phyloP scores from a whole-genome alignment of 2,888 invertebrate species.

The Pinctada fucata region DNA sequence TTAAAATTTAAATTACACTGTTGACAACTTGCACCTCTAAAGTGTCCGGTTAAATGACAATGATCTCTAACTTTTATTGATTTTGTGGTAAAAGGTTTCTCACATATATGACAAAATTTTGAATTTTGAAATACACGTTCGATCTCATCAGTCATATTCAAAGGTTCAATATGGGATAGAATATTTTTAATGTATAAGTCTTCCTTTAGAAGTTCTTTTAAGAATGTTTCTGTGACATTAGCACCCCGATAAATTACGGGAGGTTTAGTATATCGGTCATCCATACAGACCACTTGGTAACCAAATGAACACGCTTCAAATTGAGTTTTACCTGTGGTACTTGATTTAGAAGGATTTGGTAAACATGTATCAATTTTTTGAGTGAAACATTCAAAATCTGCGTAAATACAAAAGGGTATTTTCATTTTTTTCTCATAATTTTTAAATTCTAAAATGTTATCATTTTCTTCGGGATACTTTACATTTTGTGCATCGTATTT shows the following conservation, averaged over 20 bases:
- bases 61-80: conserved; percentile 14
- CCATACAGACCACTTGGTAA: conserved; percentile 33
- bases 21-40: not conserved
- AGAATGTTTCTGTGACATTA: conserved; percentile 26
- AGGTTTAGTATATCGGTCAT: conserved; percentile 28
- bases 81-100: conserved; percentile 15
- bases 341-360: conserved; percentile 24
- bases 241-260: conserved; percentile 31
- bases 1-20: not conserved
- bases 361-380: conserved; percentile 23
- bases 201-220: conserved; percentile 28
- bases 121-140: conserved; percentile 19
- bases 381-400: conserved; percentile 28
- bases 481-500: conserved; percentile 26
- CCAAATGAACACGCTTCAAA: conserved; percentile 36
- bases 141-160: not conserved
- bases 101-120: conserved; percentile 32
- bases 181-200: conserved; percentile 31
- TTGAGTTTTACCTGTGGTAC: conserved; percentile 27
- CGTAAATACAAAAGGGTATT: conserved; percentile 37
- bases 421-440: conserved; percentile 25
- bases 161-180: conserved; percentile 18
- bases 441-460: conserved; percentile 30
- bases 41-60: not conserved
- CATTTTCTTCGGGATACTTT: conserved; percentile 26